These are phyloP conservation scores for Numida meleagris DNA, from an alignment of 2,113 vertebrate genomes.

Conservation along the genomic window DNA sequence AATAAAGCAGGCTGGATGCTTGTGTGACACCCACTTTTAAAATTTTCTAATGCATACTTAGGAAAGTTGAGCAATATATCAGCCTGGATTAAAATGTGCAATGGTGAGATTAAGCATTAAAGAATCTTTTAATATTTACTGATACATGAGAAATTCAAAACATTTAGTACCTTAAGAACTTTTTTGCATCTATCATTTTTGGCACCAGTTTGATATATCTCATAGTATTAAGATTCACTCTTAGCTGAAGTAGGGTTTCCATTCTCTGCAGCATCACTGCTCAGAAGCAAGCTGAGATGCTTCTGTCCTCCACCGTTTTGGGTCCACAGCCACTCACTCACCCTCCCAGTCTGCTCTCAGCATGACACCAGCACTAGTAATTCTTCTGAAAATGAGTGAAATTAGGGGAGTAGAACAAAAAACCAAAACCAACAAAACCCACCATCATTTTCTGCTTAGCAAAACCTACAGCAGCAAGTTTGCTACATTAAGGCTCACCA, in stretches of 20 bases:
- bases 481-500: not conserved
- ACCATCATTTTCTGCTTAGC: not conserved
- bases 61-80: not conserved
- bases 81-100: not conserved
- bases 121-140: not conserved
- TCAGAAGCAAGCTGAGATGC: not conserved
- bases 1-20: conserved; percentile 9
- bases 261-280: not conserved
- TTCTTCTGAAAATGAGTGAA: not conserved
- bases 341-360: not conserved
- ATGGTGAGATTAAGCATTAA: not conserved
- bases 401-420: not conserved
- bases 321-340: not conserved
- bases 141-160: not conserved
- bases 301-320: not conserved
- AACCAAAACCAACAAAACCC: not conserved
- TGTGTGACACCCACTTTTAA: not conserved
- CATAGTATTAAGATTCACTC: not conserved
- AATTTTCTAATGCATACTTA: not conserved
- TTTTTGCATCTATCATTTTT: not conserved
- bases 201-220: not conserved
- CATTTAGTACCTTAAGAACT: not conserved
- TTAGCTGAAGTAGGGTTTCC: not conserved
- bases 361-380: not conserved
- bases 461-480: not conserved